Percentiles rank a stretch among this genome's conserved stretches.
Conservation (phyloP, 2,797 vertebrate genomes). For the Rhincodon typus region DNA sequence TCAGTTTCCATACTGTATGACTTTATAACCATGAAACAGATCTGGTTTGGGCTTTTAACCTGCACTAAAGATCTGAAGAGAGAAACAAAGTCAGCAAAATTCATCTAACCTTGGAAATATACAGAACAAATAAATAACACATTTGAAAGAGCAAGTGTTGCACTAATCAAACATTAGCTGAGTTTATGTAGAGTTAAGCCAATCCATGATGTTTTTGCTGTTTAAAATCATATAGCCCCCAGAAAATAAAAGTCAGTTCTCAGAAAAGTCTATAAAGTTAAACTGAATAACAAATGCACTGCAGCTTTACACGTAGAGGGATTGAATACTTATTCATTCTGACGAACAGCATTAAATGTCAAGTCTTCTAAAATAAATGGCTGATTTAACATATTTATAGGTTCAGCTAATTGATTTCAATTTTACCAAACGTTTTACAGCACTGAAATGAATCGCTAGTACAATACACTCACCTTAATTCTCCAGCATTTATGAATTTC, state of each 20-base stretch:
- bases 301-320: too few species aligned
- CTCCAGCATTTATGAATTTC: neutral
- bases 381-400: constrained; percentile 25
- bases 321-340: neutral
- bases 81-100: neutral
- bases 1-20: too few species aligned
- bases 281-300: too few species aligned
- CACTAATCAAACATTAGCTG: neutral
- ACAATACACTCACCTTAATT: neutral
- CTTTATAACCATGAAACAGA: neutral
- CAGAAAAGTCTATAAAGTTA: neutral
- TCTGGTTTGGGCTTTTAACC: neutral
- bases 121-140: neutral
- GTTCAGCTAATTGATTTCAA: constrained; percentile 32
- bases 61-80: neutral
- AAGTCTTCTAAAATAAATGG: constrained; percentile 2
- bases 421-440: neutral
- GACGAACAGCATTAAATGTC: neutral
- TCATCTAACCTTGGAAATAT: neutral
- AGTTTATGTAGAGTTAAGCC: neutral
- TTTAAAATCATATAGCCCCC: too few species aligned
- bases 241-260: neutral
- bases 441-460: neutral
- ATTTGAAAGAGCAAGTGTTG: neutral
- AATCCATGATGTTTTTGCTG: neutral